Conservation (phyloP, 2,797 vertebrate species). For the Phylloscopus collybita region DNA sequence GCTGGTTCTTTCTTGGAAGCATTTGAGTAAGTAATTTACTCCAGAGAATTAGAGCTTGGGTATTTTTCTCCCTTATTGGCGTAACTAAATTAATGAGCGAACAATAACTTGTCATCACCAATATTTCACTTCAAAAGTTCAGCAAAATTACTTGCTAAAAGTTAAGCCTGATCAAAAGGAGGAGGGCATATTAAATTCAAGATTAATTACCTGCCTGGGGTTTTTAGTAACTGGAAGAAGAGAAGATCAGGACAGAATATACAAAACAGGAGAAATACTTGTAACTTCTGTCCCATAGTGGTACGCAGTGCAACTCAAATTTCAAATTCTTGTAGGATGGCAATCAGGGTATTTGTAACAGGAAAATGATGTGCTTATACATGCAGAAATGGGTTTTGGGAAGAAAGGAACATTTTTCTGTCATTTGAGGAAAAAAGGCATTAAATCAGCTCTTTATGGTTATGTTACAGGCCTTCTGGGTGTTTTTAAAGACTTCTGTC, state of each 20-base stretch:
- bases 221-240: not conserved
- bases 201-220: not conserved
- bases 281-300: not conserved
- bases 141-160: not conserved
- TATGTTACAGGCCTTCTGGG: not conserved
- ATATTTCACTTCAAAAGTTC: not conserved
- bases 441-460: not conserved
- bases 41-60: not conserved
- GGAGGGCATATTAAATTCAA: not conserved
- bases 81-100: slow-evolving; percentile 24
- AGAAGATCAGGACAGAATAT: not conserved
- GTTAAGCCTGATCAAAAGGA: not conserved
- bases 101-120: slow-evolving; percentile 9
- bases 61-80: not conserved
- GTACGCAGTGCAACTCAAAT: not conserved
- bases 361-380: not conserved
- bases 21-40: slow-evolving; percentile 19
- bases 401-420: not conserved
- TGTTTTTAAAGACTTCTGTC: not conserved
- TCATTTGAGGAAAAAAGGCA: not conserved
- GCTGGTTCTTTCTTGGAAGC: slow-evolving; percentile 21
- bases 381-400: not conserved
- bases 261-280: not conserved
- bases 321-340: not conserved
- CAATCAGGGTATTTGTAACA: not conserved